These are phyloP conservation scores for Eptatretus atami DNA, from an alignment of 2,797 vertebrate genomes.

Conservation along the genomic window DNA sequence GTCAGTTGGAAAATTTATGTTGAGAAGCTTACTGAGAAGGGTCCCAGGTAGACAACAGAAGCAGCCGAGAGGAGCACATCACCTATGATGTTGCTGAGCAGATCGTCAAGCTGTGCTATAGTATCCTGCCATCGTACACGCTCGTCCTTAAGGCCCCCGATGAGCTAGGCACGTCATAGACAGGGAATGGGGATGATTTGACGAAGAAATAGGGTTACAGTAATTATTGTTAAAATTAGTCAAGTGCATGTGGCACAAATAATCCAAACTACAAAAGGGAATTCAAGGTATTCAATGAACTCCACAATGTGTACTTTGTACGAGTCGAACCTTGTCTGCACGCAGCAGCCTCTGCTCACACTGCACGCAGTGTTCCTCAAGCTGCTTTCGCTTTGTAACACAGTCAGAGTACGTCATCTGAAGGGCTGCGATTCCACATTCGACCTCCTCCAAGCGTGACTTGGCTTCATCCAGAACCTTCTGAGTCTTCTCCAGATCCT, in stretches of 20 bases:
- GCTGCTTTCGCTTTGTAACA: constrained; percentile 34
- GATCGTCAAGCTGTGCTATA: constrained; percentile 31
- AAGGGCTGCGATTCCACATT: constrained; percentile 26
- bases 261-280: too few relatives aligned
- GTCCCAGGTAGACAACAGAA: constrained; percentile 52
- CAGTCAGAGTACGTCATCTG: constrained; percentile 32
- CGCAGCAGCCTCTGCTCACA: constrained; percentile 30
- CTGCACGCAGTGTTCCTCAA: constrained; percentile 37
- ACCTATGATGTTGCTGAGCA: constrained; percentile 34
- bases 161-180: constrained; percentile 20
- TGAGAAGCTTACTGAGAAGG: constrained; percentile 38
- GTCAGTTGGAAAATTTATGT: too few relatives aligned
- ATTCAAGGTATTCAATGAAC: too few relatives aligned
- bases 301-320: too few relatives aligned
- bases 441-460: constrained; percentile 20
- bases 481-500: constrained; percentile 33
- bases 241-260: not conserved
- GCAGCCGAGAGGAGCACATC: constrained; percentile 42
- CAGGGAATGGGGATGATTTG: not conserved
- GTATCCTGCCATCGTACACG: constrained; percentile 48
- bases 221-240: not conserved
- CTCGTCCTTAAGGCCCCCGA: constrained; percentile 44
- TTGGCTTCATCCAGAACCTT: constrained; percentile 31
- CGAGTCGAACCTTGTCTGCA: constrained; percentile 27
- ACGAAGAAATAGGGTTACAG: not conserved